Percentiles rank a stretch among this genome's conserved stretches.
Conservation (phyloP, 2,888 invertebrate species). For the Trissoscelio sp. region DNA sequence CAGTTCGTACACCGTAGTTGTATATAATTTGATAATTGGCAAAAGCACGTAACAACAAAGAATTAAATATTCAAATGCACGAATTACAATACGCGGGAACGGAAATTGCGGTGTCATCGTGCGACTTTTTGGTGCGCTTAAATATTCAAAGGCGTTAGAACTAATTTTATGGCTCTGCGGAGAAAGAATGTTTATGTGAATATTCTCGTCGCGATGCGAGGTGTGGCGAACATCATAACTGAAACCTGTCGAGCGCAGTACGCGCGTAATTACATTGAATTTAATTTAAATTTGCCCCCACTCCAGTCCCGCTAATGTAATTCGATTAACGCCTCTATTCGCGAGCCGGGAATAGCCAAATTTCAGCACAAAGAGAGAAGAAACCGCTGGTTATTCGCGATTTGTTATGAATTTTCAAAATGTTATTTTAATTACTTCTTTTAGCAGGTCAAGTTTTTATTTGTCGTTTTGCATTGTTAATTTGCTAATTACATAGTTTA, state of each 20-base stretch:
- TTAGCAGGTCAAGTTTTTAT: no score
- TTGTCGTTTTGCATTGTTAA: no score
- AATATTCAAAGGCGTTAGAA: conserved; percentile 33
- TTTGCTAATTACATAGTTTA: no score
- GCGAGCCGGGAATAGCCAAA: conserved; percentile 17
- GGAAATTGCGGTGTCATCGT: background rate
- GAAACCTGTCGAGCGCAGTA: conserved; percentile 48
- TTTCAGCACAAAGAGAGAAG: conserved; percentile 2
- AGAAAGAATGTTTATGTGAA: conserved; percentile 36
- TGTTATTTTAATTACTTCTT: background rate
- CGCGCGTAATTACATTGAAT: conserved; percentile 54
- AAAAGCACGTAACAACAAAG: background rate
- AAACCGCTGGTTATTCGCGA: conserved; percentile 1
- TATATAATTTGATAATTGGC: conserved; percentile 27
- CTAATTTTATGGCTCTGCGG: conserved; percentile 24
- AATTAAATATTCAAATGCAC: conserved; percentile 39
- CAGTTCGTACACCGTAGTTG: conserved; percentile 1
- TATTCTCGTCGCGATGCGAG: conserved; percentile 19
- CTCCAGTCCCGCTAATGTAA: conserved; percentile 38
- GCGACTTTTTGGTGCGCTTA: conserved; percentile 12
- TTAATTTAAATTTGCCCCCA: conserved; percentile 51
- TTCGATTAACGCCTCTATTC: conserved; percentile 47
- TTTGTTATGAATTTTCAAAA: background rate
- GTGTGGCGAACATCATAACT: conserved; percentile 37
- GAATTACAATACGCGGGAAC: background rate